Conservation (phyloP, 2,797 vertebrate genomes). For the Gymnoscopelus microlampas region DNA sequence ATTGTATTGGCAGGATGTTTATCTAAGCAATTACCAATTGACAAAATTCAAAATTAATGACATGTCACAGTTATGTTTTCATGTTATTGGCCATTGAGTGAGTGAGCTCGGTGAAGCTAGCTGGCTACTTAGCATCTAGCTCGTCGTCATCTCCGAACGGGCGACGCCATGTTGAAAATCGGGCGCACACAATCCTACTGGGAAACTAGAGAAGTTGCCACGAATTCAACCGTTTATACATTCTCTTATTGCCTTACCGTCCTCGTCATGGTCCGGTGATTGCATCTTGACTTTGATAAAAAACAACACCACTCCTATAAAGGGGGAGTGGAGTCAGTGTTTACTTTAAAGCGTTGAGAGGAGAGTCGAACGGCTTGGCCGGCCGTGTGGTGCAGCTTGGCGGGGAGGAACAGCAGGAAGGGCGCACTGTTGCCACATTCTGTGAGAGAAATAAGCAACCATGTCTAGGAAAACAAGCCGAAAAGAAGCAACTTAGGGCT, state of each 20-base stretch:
- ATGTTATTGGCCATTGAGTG: too few species aligned
- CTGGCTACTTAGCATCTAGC: constrained; percentile 40
- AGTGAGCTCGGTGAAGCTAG: constrained; percentile 11
- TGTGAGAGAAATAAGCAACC: too few species aligned
- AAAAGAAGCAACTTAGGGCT: too few species aligned
- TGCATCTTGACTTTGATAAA: constrained; percentile 53
- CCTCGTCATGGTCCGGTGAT: constrained; percentile 4
- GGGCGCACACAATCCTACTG: constrained; percentile 68
- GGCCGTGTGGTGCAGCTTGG: constrained; percentile 57
- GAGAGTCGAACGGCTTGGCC: constrained; percentile 55
- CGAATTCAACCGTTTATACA: rapidly evolving
- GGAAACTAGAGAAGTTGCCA: constrained; percentile 33
- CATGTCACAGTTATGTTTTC: too few species aligned
- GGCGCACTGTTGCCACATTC: too few species aligned
- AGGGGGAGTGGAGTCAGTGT: constrained; percentile 9
- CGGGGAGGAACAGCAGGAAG: background rate
- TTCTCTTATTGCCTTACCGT: constrained; percentile 46
- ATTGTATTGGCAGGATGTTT: too few species aligned
- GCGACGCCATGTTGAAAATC: constrained; percentile 80
- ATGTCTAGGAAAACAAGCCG: too few species aligned
- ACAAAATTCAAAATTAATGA: too few species aligned
- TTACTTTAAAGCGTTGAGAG: constrained; percentile 44
- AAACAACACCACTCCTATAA: background rate
- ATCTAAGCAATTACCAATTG: too few species aligned
- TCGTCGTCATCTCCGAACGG: constrained; percentile 75